Evolutionary conservation across 2,113 vertebrate species (phyloP).

Genomic region (Beaufortia kweichowensis): DNA sequence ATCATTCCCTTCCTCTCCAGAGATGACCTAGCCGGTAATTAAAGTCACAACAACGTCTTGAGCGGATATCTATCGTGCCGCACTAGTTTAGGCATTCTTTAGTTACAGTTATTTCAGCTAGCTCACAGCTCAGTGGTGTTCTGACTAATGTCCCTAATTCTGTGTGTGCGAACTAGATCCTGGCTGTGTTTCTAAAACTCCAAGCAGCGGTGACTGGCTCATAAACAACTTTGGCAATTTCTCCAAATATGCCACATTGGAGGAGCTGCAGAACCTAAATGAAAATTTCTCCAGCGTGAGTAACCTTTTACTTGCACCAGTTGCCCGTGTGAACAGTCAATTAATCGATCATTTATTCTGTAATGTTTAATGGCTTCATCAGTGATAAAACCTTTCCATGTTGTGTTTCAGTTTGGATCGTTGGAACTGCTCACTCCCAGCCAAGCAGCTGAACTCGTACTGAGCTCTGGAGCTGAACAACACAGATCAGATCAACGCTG

Average conservation of each 20-base stretch:
- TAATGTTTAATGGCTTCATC: not conserved
- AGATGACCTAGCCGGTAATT: constrained; percentile 54
- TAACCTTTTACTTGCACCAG: not conserved
- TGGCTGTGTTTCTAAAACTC: constrained; percentile 49
- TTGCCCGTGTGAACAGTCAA: not conserved
- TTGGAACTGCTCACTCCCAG: constrained; percentile 52
- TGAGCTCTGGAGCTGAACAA: constrained; percentile 44
- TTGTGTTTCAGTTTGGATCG: constrained; percentile 17
- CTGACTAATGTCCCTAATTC: not conserved
- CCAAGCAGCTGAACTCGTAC: constrained; percentile 55
- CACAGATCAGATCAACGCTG: constrained; percentile 40
- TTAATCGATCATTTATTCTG: too few species aligned
- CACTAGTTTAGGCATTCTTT: not conserved
- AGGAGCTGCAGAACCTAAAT: constrained; percentile 58
- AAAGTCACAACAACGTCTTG: not conserved
- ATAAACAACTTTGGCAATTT: constrained; percentile 56
- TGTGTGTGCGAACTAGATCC: constrained; percentile 48
- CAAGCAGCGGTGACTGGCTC: constrained; percentile 49
- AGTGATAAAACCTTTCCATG: not conserved
- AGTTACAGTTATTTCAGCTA: not conserved
- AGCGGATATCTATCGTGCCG: too few species aligned
- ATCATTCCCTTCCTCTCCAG: constrained; percentile 60
- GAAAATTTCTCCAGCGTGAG: constrained; percentile 60
- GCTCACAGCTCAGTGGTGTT: not conserved
- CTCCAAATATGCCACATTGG: constrained; percentile 41